phyloP scores from a whole-genome alignment of 1,140 invertebrate species.

The Trichogramma pretiosum region DNA sequence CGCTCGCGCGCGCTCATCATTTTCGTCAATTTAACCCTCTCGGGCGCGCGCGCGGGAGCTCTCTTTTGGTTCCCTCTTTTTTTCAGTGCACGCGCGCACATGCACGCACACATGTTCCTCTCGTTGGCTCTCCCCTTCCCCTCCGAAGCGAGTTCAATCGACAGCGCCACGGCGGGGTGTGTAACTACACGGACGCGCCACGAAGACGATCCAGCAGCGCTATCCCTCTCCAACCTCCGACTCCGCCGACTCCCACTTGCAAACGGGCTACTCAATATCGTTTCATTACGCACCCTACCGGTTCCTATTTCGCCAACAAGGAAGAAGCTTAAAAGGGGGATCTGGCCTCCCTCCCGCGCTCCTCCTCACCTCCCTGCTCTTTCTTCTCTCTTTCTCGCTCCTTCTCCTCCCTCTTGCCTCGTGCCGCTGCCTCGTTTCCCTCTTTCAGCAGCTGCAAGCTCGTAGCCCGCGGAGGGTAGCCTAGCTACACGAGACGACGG shows the following conservation, averaged over 20 bases:
- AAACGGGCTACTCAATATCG: slow-evolving; percentile 40
- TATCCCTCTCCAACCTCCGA: slow-evolving; percentile 7
- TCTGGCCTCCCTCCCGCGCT: too few relatives aligned
- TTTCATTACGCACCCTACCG: slow-evolving; percentile 42
- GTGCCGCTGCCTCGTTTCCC: slow-evolving; percentile 13
- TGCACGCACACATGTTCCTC: slow-evolving; percentile 17
- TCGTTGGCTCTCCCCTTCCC: slow-evolving; percentile 15
- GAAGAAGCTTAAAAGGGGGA: too few relatives aligned
- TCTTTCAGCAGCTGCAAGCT: slow-evolving; percentile 3
- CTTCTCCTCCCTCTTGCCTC: neutral
- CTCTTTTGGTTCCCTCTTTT: slow-evolving; percentile 14
- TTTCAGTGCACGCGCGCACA: slow-evolving; percentile 4
- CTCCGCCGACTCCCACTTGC: slow-evolving; percentile 13
- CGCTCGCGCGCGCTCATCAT: slow-evolving; percentile 28
- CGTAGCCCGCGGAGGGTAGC: slow-evolving; percentile 2
- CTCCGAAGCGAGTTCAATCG: slow-evolving; percentile 42
- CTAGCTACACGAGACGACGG: too few relatives aligned
- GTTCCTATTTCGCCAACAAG: too few relatives aligned
- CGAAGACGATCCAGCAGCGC: slow-evolving; percentile 35
- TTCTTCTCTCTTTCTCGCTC: slow-evolving; percentile 7
- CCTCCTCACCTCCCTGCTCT: slow-evolving; percentile 6
- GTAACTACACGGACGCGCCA: neutral
- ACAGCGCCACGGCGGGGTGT: slow-evolving; percentile 17
- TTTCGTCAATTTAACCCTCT: slow-evolving; percentile 41
- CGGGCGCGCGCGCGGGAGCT: neutral